These are phyloP conservation scores for Brachionus paranguensis DNA, from an alignment of 1,140 invertebrate genomes.

Conservation along the genomic window DNA sequence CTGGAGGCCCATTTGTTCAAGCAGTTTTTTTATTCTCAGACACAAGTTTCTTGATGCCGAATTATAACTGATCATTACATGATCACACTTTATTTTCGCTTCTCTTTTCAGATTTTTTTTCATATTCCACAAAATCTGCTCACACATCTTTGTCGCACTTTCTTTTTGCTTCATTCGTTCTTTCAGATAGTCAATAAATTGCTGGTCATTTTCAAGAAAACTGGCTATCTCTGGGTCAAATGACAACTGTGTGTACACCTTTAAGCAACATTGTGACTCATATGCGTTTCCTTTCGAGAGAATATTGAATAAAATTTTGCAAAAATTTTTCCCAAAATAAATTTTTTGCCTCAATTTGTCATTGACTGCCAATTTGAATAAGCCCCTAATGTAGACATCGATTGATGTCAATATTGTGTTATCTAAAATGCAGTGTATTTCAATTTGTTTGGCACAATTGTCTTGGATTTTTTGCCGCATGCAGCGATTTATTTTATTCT, in stretches of 20 bases:
- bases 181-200: background rate
- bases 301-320: background rate
- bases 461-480: background rate
- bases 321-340: background rate
- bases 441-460: background rate
- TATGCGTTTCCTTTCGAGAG: background rate
- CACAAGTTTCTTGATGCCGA: background rate
- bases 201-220: background rate
- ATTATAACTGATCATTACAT: constrained; percentile 37
- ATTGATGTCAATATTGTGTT: background rate
- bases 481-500: background rate
- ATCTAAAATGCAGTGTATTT: background rate
- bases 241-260: background rate
- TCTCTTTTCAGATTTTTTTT: background rate
- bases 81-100: background rate
- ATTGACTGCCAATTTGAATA: background rate
- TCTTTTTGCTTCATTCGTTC: background rate
- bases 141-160: background rate
- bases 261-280: background rate
- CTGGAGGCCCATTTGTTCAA: background rate
- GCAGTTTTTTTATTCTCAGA: background rate
- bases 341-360: background rate
- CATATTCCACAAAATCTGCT: constrained; percentile 8
- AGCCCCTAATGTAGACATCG: background rate
- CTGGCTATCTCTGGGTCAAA: background rate